Evolutionary conservation across 2,888 invertebrate species (phyloP).

Genomic region (Drosophila tripunctata): DNA sequence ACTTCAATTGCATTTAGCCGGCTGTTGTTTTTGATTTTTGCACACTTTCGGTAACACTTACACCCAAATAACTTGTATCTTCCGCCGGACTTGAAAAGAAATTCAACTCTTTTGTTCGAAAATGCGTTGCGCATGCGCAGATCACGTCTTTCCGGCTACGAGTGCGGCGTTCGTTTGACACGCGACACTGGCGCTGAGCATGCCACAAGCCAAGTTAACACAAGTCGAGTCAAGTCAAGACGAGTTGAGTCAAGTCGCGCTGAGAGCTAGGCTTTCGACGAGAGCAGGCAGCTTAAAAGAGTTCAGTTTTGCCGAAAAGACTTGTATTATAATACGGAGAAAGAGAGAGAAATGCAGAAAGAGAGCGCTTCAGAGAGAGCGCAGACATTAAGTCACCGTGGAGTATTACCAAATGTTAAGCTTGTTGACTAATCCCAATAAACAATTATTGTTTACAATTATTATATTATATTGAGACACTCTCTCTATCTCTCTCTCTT

Average conservation of each 20-base stretch:
- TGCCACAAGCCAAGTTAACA: constrained; percentile 41
- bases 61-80: constrained; percentile 32
- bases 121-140: constrained; percentile 47
- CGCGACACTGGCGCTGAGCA: constrained; percentile 55
- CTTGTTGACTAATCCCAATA: neutral
- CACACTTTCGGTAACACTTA: constrained; percentile 63
- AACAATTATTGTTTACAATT: neutral
- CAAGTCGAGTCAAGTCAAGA: neutral
- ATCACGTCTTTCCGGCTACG: constrained; percentile 68
- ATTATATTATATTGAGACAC: neutral
- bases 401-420: constrained; percentile 7
- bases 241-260: constrained; percentile 14
- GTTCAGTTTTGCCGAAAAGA: neutral
- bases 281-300: constrained; percentile 5
- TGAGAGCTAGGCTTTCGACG: constrained; percentile 17
- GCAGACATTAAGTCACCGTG: constrained; percentile 12
- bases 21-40: constrained; percentile 54
- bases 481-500: neutral
- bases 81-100: constrained; percentile 34
- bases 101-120: constrained; percentile 13
- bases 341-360: neutral
- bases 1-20: constrained; percentile 40
- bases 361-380: constrained; percentile 1
- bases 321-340: neutral
- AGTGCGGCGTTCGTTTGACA: constrained; percentile 74